Evolutionary conservation across 2,113 vertebrate genomes (phyloP).

Genomic region (Procavia capensis): DNA sequence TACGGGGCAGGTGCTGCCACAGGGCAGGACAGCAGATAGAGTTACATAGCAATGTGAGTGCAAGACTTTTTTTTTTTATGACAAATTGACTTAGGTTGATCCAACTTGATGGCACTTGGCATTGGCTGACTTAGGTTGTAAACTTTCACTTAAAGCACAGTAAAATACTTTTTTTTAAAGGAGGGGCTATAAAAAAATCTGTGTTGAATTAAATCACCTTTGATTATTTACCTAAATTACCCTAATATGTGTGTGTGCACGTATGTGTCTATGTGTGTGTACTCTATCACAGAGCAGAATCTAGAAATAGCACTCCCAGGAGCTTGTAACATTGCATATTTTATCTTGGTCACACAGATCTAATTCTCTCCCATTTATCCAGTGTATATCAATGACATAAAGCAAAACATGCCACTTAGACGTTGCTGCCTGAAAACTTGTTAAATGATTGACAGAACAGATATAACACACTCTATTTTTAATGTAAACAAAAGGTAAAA

Average conservation of each 20-base stretch:
- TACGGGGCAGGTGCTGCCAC: too few relatives aligned
- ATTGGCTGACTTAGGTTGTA: too few relatives aligned
- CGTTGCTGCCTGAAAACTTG: not conserved
- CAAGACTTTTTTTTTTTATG: too few relatives aligned
- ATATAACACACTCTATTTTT: not conserved
- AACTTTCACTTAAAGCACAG: too few relatives aligned
- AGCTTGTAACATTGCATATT: not conserved
- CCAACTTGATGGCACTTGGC: too few relatives aligned
- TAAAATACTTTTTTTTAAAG: too few relatives aligned
- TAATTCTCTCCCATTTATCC: not conserved
- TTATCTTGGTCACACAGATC: not conserved
- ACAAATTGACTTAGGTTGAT: too few relatives aligned
- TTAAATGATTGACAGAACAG: not conserved
- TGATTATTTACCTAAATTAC: not conserved
- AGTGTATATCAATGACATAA: rapidly evolving
- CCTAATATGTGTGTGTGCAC: not conserved
- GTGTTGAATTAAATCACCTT: not conserved
- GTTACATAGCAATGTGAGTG: too few relatives aligned
- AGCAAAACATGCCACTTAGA: not conserved
- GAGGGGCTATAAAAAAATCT: not conserved
- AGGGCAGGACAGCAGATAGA: too few relatives aligned
- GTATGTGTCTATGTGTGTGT: not conserved
- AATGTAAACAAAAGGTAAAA: not conserved
- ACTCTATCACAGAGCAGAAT: not conserved
- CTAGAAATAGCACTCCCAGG: not conserved